Evolutionary conservation across 2,113 vertebrate species (phyloP).

Genomic region (Neoarius graeffei): DNA sequence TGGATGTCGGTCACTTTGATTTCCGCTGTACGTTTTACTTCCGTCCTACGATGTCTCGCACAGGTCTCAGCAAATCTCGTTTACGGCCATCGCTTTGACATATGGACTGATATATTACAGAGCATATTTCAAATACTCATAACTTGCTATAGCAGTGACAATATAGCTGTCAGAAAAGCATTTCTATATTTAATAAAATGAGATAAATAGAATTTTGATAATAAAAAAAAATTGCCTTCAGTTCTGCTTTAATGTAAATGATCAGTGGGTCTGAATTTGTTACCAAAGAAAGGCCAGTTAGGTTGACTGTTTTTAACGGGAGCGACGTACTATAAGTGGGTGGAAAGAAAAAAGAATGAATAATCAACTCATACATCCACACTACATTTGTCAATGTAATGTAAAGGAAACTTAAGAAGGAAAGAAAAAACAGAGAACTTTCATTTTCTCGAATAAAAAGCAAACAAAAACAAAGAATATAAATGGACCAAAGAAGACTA

Average conservation of each 20-base stretch:
- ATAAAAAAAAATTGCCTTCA: too few relatives aligned
- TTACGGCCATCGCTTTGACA: too few relatives aligned
- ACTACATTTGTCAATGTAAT: not conserved
- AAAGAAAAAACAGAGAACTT: not conserved
- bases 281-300: not conserved
- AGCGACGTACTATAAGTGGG: not conserved
- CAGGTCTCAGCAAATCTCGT: too few relatives aligned
- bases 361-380: not conserved
- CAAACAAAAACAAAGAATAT: not conserved
- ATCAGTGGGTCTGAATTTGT: not conserved
- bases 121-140: too few relatives aligned
- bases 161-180: too few relatives aligned
- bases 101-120: too few relatives aligned
- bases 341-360: not conserved
- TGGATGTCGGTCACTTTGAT: too few relatives aligned
- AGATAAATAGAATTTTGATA: too few relatives aligned
- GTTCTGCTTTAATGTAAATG: not conserved
- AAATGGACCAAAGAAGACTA: not conserved
- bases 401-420: not conserved
- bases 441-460: not conserved
- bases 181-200: too few relatives aligned
- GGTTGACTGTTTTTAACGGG: not conserved
- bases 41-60: too few relatives aligned
- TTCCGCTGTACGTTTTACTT: too few relatives aligned
- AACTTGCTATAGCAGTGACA: too few relatives aligned